Percentiles rank a stretch among this genome's conserved stretches.
phyloP scores from a whole-genome alignment of 35 echinoderm and acorn worm species.

The Diadema setosum region DNA sequence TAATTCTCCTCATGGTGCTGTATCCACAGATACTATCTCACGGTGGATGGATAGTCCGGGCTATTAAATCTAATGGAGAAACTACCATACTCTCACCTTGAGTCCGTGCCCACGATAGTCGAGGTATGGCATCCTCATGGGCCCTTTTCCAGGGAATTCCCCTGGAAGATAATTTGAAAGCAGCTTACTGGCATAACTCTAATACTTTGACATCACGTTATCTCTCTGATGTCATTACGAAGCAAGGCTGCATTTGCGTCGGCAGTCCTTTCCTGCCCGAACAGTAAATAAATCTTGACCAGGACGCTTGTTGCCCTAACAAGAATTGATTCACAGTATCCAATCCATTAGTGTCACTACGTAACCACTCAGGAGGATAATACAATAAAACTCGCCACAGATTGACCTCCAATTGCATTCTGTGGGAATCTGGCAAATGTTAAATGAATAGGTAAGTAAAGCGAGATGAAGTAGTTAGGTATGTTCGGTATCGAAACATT shows the following conservation, averaged over 20 bases:
- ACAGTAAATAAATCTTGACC: too few relatives aligned
- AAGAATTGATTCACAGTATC: not conserved
- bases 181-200: too few relatives aligned
- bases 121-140: too few relatives aligned
- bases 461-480: not conserved
- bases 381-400: not conserved
- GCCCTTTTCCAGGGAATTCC: not conserved
- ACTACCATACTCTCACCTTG: not conserved
- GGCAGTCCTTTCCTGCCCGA: too few relatives aligned
- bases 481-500: too few relatives aligned
- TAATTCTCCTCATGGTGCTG: not conserved
- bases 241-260: too few relatives aligned
- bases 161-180: not conserved
- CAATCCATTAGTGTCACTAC: not conserved
- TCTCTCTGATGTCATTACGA: too few relatives aligned
- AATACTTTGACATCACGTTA: too few relatives aligned
- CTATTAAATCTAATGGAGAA: not conserved
- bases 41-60: not conserved
- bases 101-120: not conserved
- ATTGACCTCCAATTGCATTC: not conserved
- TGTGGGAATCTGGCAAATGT: not conserved
- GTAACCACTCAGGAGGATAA: not conserved
- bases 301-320: not conserved
- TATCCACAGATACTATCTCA: too few relatives aligned
- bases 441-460: not conserved